phyloP scores from a whole-genome alignment of 2,113 vertebrate genomes.

The Entelurus aequoreus region DNA sequence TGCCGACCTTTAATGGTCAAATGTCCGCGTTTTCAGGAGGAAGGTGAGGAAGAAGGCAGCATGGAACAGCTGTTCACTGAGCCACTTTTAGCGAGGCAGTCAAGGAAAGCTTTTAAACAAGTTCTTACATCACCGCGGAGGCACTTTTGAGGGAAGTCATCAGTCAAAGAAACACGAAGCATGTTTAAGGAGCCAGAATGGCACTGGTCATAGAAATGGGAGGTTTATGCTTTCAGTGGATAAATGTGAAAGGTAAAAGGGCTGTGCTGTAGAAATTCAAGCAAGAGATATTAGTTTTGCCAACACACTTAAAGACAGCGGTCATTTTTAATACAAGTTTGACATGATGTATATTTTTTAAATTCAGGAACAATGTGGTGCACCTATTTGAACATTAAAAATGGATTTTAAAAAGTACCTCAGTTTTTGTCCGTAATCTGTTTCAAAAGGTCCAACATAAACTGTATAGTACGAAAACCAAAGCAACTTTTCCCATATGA shows the following conservation, averaged over 20 bases:
- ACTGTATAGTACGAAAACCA: too few species aligned
- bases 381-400: too few species aligned
- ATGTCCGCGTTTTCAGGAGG: conserved; percentile 60
- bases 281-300: too few species aligned
- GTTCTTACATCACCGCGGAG: conserved; percentile 21
- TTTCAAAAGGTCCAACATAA: too few species aligned
- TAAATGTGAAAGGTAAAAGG: background rate
- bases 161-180: conserved; percentile 16
- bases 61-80: conserved; percentile 43
- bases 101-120: conserved; percentile 38
- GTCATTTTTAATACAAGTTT: too few species aligned
- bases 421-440: too few species aligned
- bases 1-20: conserved; percentile 65
- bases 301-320: too few species aligned
- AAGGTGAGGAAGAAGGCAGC: conserved; percentile 34
- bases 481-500: too few species aligned
- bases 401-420: too few species aligned
- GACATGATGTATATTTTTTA: too few species aligned
- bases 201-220: background rate
- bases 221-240: conserved; percentile 1
- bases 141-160: conserved; percentile 16
- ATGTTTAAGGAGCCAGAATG: background rate
- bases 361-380: too few species aligned
- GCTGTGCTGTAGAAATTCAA: too few species aligned
- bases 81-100: conserved; percentile 53